These are phyloP conservation scores for Aphidius gifuensis DNA, from an alignment of 1,140 invertebrate genomes.

Conservation along the genomic window DNA sequence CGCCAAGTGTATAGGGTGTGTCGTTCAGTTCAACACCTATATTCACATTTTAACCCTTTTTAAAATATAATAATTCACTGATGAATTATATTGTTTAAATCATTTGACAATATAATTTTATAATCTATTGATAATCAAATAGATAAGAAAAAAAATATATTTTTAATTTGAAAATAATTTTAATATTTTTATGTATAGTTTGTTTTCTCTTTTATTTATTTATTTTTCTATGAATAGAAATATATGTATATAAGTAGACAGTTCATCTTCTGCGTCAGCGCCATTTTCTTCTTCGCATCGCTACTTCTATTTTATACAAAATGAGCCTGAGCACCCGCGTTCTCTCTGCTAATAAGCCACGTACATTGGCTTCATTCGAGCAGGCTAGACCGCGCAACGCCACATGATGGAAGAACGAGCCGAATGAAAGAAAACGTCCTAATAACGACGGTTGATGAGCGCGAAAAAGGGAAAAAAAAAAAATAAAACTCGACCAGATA, in stretches of 20 bases:
- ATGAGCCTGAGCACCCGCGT: neutral
- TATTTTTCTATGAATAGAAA: no score
- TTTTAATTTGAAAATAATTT: no score
- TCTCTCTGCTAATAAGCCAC: conserved; percentile 9
- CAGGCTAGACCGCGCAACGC: conserved; percentile 2
- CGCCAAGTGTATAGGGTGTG: conserved; percentile 40
- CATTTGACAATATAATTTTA: no score
- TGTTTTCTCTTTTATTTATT: no score
- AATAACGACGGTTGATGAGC: neutral
- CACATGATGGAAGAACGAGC: conserved; percentile 13
- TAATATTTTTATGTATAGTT: no score
- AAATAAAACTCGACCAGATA: conserved; percentile 6
- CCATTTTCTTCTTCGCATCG: conserved; percentile 7
- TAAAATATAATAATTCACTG: neutral
- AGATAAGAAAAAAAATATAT: no score
- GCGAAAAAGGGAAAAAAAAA: neutral
- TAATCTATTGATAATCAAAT: no score
- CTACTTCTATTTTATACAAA: conserved; percentile 1
- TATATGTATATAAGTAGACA: no score
- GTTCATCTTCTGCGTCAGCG: no score
- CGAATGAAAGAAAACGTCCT: conserved; percentile 5
- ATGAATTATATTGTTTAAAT: no score
- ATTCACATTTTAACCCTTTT: neutral
- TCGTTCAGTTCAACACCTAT: conserved; percentile 33
- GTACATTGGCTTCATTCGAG: conserved; percentile 14